Evolutionary conservation across 2,888 invertebrate species (phyloP), one percentile per base, ranked within the genome.

Genomic region (Drosophila melanosoma): DNA sequence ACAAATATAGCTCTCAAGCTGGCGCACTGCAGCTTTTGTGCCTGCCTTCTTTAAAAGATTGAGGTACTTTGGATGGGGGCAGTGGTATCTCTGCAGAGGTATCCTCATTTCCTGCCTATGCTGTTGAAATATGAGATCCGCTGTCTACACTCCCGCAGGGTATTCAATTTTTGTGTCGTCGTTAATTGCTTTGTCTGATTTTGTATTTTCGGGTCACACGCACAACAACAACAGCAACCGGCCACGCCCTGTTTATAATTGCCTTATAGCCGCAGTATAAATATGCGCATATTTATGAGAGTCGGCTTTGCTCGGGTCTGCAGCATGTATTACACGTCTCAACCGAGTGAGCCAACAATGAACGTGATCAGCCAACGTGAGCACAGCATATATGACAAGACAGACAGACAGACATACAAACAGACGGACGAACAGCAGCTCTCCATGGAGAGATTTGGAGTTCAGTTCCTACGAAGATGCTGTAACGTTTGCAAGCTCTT

Each of bases 161-260:
- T 65, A 82, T 82, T 69, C 69, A 85, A 85, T 80, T 71, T 71
- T 52, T 51, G 71, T 71, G 79, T 67, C 60, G 73, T 40, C 67
- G 60, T 64, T 67, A 77, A 71, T 72, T 66, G 74, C 53, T 64
- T 72, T 70, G 10, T 49, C 38, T 57, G 23, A 29, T 36, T 62
- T 49, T 52, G 57, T 45, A 7, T 49, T 69, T 75, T 62, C 45
- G 69, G 69, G 65, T 75, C 58, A 66, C 62, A 76, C 58, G 67
- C 53, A 52, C n/a, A 57, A 32, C 29, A 51, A 12, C 20, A 29
- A 15, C 2, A 40, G 54, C 62, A 49, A 56, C 63, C 45, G 77
- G 77, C 85, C 70, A 82, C 88, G 90, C 90, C 90, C 90, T 70
- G 81, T 85, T 86, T 87, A 89, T 86, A 86, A 89, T 86, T 86